Evolutionary conservation across 1,140 invertebrate species (phyloP).

Genomic region (Solen grandis): DNA sequence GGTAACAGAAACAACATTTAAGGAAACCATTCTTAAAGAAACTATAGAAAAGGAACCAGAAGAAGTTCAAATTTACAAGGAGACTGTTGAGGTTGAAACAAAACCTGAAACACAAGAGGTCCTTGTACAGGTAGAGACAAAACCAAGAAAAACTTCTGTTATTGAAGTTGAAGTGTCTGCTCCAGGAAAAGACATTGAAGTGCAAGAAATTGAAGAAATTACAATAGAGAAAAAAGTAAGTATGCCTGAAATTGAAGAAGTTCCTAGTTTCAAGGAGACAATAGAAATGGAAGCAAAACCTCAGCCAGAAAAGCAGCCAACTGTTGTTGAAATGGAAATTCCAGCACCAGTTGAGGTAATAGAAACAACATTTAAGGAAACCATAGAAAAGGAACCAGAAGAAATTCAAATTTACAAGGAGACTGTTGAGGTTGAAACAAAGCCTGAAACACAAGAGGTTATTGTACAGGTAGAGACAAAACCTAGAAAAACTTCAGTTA

Average conservation of each 20-base stretch:
- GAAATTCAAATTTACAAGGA: conserved; percentile 20
- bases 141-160: conserved; percentile 2
- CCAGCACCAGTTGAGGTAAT: background rate
- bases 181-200: conserved; percentile 51
- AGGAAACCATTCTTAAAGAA: background rate
- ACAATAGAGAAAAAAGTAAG: too few species aligned
- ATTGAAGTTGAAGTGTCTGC: too few species aligned
- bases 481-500: background rate
- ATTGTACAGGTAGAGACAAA: conserved; percentile 37
- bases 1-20: background rate
- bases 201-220: conserved; percentile 7
- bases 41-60: background rate
- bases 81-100: conserved; percentile 19
- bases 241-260: too few species aligned
- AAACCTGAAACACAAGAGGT: conserved; percentile 6
- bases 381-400: background rate
- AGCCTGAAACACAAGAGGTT: conserved; percentile 1
- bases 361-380: conserved; percentile 21
- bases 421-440: conserved; percentile 18
- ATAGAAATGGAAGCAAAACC: background rate
- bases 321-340: conserved; percentile 1
- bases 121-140: conserved; percentile 35
- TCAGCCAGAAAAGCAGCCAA: background rate
- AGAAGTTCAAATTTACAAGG: conserved; percentile 5
- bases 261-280: conserved; percentile 15